Evolutionary conservation across 2,888 invertebrate genomes (phyloP), one percentile per base, ranked within the genome.

Genomic region (Sarcophaga subvicina): DNA sequence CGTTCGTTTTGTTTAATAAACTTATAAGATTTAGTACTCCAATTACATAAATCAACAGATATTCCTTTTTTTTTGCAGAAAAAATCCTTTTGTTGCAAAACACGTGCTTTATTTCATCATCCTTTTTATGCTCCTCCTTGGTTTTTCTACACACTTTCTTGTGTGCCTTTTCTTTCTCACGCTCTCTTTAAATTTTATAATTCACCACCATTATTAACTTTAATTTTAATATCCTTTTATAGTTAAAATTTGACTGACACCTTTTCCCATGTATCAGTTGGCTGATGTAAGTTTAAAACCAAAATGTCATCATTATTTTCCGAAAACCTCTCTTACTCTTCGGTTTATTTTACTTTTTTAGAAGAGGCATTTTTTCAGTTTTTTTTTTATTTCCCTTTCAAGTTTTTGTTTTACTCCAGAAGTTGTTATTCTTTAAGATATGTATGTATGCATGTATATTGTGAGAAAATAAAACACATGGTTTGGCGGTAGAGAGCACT

Each of bases 211-310:
- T 22, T 27, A 54, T 62, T 54, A 54, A 54, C 14, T 54, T 14
- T 54, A 14, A 20, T 20, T 60, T 45, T 2, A 3, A 73, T 69
- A 47, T 69, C 54, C 69, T 81, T 81, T 69, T 45, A 45, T 73
- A 37, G 64, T 22, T 27, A 54, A 59, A n/a, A 62, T 1, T 27
- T 14, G 60, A 60, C 17, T 14, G 63, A 47, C 27, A n/a, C 47
- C 62, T 2, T 37, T 66, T 49, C 17, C 12, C 17, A 11, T 20
- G 8, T 17, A 10, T 37, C 63, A 22, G 8, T 60, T 49, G 59
- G 81, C 73, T 85, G 85, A 85, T 85, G 81, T 72, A 85, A 81
- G 63, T 62, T 64, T 73, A 75, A 78, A 62, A 69, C 37, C 20
- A 73, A 37, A 37, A 78, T 85, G 77, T 81, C 85, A 22, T 85